Conservation (phyloP, 2,797 vertebrate species). For the Hephaestus fuliginosus region DNA sequence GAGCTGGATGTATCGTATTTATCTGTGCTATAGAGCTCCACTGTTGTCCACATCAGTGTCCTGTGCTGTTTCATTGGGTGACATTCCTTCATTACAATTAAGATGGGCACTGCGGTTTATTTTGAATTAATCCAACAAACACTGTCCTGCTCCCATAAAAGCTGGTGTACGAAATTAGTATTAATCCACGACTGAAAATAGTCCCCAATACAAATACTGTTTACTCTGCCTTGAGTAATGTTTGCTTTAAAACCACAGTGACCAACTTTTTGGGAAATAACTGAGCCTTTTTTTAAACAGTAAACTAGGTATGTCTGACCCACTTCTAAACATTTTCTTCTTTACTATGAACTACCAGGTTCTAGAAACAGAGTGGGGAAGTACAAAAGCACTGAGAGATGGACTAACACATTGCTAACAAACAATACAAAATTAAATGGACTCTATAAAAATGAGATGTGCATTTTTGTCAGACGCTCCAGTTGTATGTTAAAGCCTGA, state of each 20-base stretch:
- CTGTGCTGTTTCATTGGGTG: too few relatives aligned
- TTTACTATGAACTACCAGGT: not conserved
- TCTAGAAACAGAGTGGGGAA: not conserved
- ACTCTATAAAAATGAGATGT: not conserved
- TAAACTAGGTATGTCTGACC: conserved; percentile 6
- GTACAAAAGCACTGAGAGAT: not conserved
- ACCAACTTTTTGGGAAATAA: not conserved
- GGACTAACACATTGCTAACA: not conserved
- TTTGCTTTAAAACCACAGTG: not conserved
- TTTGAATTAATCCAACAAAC: conserved; percentile 9
- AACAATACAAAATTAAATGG: not conserved
- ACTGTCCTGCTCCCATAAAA: not conserved
- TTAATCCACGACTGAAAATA: conserved; percentile 4
- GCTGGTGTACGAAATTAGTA: not conserved
- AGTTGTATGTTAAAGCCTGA: conserved; percentile 10
- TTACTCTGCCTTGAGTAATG: not conserved
- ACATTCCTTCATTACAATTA: not conserved
- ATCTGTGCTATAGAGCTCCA: too few relatives aligned
- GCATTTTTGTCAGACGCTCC: not conserved
- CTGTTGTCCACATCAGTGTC: too few relatives aligned
- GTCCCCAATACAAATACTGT: not conserved
- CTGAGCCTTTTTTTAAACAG: not conserved
- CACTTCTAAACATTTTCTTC: conserved; percentile 15
- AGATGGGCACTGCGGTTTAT: not conserved
- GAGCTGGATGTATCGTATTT: too few relatives aligned